A percentile compares a stretch with the other conserved stretches of the same genome.
Evolutionary conservation across 2,797 vertebrate genomes (phyloP).

Genomic region (Anguilla anguilla): DNA sequence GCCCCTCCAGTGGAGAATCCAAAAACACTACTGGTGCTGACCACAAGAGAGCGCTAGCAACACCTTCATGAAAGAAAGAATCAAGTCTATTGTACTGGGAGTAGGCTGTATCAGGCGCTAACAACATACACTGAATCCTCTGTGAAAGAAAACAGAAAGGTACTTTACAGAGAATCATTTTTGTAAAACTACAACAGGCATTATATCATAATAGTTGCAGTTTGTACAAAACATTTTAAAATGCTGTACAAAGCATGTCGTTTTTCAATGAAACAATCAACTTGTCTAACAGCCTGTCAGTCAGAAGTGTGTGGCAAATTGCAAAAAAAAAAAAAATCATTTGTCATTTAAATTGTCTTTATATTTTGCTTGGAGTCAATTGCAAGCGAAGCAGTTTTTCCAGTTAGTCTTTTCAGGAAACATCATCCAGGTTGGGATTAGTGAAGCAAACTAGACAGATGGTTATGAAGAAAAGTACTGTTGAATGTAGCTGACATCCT

Average conservation of each 20-base stretch:
- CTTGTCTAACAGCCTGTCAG: neutral
- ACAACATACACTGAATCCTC: neutral
- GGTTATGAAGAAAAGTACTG: neutral
- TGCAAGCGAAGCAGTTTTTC: neutral
- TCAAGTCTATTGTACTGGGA: neutral
- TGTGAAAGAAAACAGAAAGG: neutral
- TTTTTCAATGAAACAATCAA: neutral
- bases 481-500: neutral
- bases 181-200: neutral
- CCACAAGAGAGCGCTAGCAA: neutral
- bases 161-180: no score
- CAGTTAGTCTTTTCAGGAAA: neutral
- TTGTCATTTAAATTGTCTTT: neutral
- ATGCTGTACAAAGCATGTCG: neutral
- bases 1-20: neutral
- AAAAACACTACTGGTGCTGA: neutral
- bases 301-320: neutral
- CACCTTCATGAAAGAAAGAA: neutral
- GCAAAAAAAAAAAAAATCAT: neutral
- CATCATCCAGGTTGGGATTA: neutral
- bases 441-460: neutral
- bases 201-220: neutral
- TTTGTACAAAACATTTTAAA: neutral
- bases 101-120: neutral
- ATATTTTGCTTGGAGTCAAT: neutral